These are phyloP conservation scores for Oncorhynchus gorbuscha DNA, from an alignment of 2,113 vertebrate species.

Conservation along the genomic window DNA sequence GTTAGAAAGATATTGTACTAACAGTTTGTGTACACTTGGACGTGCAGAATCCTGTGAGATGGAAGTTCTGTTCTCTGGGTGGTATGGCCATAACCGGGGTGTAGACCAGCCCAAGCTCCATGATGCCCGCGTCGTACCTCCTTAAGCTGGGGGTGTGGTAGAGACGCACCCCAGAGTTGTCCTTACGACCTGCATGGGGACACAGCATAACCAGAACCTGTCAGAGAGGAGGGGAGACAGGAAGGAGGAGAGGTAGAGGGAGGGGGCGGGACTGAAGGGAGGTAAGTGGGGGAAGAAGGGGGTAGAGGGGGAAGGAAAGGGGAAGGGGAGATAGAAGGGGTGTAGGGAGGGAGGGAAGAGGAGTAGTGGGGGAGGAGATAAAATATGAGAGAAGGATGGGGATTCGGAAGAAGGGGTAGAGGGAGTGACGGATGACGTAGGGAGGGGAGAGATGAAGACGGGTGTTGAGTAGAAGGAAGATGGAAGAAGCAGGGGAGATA, in stretches of 20 bases:
- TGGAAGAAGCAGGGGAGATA: not conserved
- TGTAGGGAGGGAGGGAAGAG: not conserved
- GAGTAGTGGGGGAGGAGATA: not conserved
- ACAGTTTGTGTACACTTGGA: conserved; percentile 87
- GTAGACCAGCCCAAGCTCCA: conserved; percentile 96
- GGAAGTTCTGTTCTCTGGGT: conserved; percentile 75
- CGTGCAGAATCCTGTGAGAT: conserved; percentile 88
- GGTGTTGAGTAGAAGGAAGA: not conserved
- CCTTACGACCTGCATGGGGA: conserved; percentile 70
- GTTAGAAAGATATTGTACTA: conserved; percentile 39
- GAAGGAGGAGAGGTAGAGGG: not conserved
- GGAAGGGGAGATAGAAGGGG: not conserved
- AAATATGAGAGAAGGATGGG: not conserved
- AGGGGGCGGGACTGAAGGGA: not conserved
- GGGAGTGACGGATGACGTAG: not conserved
- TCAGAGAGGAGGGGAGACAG: not conserved
- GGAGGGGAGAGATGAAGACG: not conserved
- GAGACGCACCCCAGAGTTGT: conserved; percentile 90
- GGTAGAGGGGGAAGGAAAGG: not conserved
- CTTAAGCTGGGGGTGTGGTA: conserved; percentile 82
- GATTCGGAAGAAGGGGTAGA: not conserved
- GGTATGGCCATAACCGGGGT: conserved; percentile 91
- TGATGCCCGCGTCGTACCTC: conserved; percentile 83
- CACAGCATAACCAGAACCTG: not conserved
- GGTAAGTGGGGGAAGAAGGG: not conserved